Conservation (phyloP, 2,797 vertebrate species). For the Myotis planiceps region DNA sequence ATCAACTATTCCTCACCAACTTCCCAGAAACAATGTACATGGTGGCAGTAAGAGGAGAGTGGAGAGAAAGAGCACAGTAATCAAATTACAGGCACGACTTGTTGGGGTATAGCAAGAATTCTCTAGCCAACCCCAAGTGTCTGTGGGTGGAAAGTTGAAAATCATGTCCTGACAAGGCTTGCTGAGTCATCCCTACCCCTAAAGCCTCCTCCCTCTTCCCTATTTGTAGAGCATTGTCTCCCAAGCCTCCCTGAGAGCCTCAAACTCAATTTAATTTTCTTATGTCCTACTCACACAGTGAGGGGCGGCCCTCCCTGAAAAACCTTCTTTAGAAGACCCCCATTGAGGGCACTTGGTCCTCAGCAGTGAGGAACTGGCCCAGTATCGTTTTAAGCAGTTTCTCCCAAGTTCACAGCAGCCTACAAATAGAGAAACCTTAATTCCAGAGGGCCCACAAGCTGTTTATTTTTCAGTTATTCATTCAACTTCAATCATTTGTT, state of each 20-base stretch:
- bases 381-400: background rate
- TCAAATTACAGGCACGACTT: background rate
- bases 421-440: background rate
- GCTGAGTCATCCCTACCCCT: background rate
- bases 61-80: background rate
- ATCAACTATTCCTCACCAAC: background rate
- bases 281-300: background rate
- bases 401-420: background rate
- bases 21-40: background rate
- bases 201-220: background rate
- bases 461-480: background rate
- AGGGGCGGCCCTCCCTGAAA: background rate
- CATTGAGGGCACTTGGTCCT: background rate
- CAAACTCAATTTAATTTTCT: background rate
- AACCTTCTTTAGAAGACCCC: background rate
- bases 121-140: background rate
- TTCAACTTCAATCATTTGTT: background rate
- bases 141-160: constrained; percentile 23
- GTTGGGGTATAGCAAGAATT: background rate
- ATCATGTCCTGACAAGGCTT: background rate
- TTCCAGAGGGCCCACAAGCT: background rate
- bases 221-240: background rate
- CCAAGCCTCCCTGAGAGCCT: background rate
- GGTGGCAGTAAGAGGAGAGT: background rate
- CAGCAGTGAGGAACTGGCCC: background rate